A percentile compares a stretch with the other conserved stretches of the same genome.
These are phyloP conservation scores for Leptopilina myrica DNA, from an alignment of 2,888 invertebrate species.

Conservation along the genomic window DNA sequence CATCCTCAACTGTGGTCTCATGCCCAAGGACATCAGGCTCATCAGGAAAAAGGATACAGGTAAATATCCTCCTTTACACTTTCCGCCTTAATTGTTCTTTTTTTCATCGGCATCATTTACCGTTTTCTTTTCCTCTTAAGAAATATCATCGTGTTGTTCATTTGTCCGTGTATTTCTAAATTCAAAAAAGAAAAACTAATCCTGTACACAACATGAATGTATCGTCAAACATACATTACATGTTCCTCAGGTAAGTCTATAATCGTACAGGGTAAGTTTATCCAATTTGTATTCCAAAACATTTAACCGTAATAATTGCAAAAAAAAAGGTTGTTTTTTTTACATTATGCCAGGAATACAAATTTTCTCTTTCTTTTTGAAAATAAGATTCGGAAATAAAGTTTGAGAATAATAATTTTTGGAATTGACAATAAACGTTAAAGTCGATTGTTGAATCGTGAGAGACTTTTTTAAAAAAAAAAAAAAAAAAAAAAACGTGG, in stretches of 20 bases:
- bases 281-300: conserved; percentile 7
- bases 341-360: background rate
- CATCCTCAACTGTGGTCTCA: conserved; percentile 85
- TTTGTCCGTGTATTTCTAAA: conserved; percentile 1
- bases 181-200: background rate
- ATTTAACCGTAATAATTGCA: background rate
- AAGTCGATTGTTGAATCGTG: conserved; percentile 37
- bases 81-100: conserved; percentile 19
- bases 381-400: conserved; percentile 5
- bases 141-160: background rate
- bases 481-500: too few species aligned
- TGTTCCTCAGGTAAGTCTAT: conserved; percentile 12
- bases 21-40: conserved; percentile 88
- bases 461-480: too few species aligned
- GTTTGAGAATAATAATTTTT: too few species aligned
- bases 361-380: too few species aligned
- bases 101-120: conserved; percentile 44
- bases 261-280: conserved; percentile 29
- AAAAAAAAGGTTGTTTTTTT: background rate
- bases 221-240: background rate
- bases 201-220: conserved; percentile 21
- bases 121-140: conserved; percentile 24
- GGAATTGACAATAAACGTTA: background rate
- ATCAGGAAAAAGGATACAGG: conserved; percentile 91
- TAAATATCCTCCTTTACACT: conserved; percentile 76